phyloP scores from a whole-genome alignment of 2,888 invertebrate genomes.

The Ommatoiulus sabulosus region DNA sequence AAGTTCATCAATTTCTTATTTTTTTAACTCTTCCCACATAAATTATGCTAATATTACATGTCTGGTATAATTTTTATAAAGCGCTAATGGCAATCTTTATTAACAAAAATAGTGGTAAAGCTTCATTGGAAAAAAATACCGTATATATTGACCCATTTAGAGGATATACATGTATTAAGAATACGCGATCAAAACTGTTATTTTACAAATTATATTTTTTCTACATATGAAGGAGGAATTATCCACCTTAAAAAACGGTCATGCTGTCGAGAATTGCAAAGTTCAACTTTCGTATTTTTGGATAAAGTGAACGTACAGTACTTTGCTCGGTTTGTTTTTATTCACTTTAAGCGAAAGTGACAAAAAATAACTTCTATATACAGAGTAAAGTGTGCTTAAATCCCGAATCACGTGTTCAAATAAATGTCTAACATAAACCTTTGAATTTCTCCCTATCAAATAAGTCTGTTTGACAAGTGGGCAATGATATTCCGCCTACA shows the following conservation, averaged over 20 bases:
- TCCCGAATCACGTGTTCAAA: not conserved
- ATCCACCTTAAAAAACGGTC: not conserved
- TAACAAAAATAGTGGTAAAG: too few species aligned
- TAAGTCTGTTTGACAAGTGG: not conserved
- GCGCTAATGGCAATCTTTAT: too few species aligned
- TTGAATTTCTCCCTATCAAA: not conserved
- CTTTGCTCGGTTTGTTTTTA: not conserved
- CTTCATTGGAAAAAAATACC: too few species aligned
- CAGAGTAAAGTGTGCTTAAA: not conserved
- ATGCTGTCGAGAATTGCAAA: not conserved
- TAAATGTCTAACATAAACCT: not conserved
- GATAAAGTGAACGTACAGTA: not conserved
- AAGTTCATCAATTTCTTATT: too few species aligned
- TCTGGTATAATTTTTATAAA: too few species aligned
- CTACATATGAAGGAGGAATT: not conserved
- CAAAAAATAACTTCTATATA: not conserved
- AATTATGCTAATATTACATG: too few species aligned
- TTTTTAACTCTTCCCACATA: too few species aligned
- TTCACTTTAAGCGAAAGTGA: not conserved
- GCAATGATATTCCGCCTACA: slow-evolving; percentile 2
- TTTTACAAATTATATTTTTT: not conserved
- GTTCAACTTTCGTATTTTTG: not conserved
- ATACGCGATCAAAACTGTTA: not conserved
- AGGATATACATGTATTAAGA: too few species aligned
- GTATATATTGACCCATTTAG: too few species aligned